phyloP scores from a whole-genome alignment of 2,797 vertebrate species.

The Centropyge bicolor region DNA sequence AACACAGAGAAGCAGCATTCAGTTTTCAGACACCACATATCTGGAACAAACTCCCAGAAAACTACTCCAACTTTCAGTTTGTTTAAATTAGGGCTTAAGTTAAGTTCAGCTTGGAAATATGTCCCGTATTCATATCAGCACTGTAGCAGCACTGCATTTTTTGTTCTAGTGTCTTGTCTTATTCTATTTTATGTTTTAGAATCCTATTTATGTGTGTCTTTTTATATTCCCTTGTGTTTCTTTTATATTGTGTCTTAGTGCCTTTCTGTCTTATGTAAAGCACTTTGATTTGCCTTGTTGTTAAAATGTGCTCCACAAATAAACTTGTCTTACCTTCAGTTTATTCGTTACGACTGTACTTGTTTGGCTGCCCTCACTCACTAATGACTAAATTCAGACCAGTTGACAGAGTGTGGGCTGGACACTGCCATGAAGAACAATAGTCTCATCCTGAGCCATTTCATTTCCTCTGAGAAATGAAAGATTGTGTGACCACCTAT shows the following conservation, averaged over 20 bases:
- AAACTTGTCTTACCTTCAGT: not conserved
- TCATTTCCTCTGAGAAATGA: slow-evolving; percentile 4
- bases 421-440: slow-evolving; percentile 7
- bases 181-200: not conserved
- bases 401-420: not conserved
- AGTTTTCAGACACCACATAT: not conserved
- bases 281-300: not conserved
- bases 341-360: not conserved
- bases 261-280: not conserved
- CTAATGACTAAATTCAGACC: slow-evolving; percentile 7
- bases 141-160: not conserved
- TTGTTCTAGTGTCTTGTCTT: not conserved
- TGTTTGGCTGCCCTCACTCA: slow-evolving; percentile 1
- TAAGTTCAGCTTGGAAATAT: not conserved
- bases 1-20: not conserved
- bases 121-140: not conserved
- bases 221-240: not conserved
- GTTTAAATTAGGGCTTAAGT: not conserved
- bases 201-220: not conserved
- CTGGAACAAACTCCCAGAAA: not conserved
- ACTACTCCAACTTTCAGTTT: not conserved
- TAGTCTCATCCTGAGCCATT: slow-evolving; percentile 14
- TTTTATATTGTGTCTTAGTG: not conserved
- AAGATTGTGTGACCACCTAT: slow-evolving; percentile 12
- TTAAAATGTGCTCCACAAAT: not conserved